Evolutionary conservation across 2,888 invertebrate genomes (phyloP), one percentile per base, ranked within the genome.

Genomic region (Meghimatium bilineatum): DNA sequence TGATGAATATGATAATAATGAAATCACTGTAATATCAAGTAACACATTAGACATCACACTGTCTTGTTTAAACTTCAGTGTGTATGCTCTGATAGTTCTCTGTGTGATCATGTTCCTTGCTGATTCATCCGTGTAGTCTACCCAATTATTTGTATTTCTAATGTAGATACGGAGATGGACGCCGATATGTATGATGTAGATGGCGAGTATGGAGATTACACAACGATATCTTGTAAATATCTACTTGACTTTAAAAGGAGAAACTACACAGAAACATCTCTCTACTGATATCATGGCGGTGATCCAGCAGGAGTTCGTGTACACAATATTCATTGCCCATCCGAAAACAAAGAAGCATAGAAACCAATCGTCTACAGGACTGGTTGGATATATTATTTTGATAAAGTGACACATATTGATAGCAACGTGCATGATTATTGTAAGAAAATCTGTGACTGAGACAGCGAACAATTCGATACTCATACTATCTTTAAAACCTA

Each of bases 221-320:
- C 69, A 69, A 26, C 80, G 67, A 26, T 12, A 12, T 14, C 71
- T 63, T 23, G 80, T 80, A 23, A 80, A 80, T n/a, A 80, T n/a
- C 49, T 10, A 12, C 52, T 74, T 74, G 52, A 69, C 69, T 32
- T 52, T 49, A 26, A 80, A 80, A 1, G 80, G 80, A 14, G n/a
- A 80, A 26, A 52, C 52, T 8, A 80, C 80, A 52, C 80, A 80
- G 71, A 71, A 14, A 32, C 80, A 80, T 52, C 71, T 69, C 34
- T 80, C 80, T n/a, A 80, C 8, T 32, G 69, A 38, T 17, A 80
- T 23, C 29, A 80, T 10, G 23, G 71, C 49, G 17, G 80, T 80
- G 29, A 80, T 80, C 80, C 80, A 80, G 26, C 69, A 52, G 12
- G 80, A 69, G 52, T 8, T 49, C 2, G 52, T 34, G 71, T 80